A percentile compares a stretch with the other conserved stretches of the same genome.
Evolutionary conservation across 1,140 invertebrate genomes (phyloP).

Genomic region (Zaprionus africanus): DNA sequence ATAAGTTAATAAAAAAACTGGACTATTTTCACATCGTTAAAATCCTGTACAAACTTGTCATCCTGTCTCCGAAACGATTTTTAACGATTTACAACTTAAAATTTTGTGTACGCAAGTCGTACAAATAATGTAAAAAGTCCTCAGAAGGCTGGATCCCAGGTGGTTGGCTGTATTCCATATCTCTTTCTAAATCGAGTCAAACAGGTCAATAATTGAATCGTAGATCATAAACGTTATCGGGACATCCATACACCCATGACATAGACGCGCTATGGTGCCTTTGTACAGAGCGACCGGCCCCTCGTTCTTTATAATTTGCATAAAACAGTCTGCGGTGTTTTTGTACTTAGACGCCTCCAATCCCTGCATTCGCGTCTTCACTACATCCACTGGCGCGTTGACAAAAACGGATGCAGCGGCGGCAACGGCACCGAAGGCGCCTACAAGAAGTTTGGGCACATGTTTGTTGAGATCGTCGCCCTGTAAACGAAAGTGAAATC

Average conservation of each 20-base stretch:
- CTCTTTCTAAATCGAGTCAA: conserved; percentile 92
- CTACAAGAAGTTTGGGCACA: conserved; percentile 94
- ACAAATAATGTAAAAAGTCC: no score
- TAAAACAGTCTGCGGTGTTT: conserved; percentile 95
- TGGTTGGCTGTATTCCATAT: no score
- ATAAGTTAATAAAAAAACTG: no score
- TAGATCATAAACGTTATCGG: conserved; percentile 99
- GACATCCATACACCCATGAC: conserved; percentile 98
- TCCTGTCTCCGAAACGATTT: conserved; percentile 33
- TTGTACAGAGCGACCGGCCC: conserved; percentile 98
- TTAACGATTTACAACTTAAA: conserved; percentile 32
- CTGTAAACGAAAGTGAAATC: background rate
- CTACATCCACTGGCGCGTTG: conserved; percentile 98
- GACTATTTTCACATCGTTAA: background rate
- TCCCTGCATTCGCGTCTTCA: conserved; percentile 99
- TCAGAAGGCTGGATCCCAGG: no score
- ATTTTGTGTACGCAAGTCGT: background rate
- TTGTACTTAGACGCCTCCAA: conserved; percentile 98
- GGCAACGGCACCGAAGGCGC: conserved; percentile 95
- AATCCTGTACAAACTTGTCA: background rate
- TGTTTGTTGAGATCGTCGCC: conserved; percentile 92
- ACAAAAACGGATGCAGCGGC: conserved; percentile 99
- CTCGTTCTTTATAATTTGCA: conserved; percentile 96
- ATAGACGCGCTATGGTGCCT: conserved; percentile 97
- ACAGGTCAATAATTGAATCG: conserved; percentile 97